These are phyloP conservation scores for Dryadula phaetusa DNA, from an alignment of 2,888 invertebrate genomes.

Conservation along the genomic window DNA sequence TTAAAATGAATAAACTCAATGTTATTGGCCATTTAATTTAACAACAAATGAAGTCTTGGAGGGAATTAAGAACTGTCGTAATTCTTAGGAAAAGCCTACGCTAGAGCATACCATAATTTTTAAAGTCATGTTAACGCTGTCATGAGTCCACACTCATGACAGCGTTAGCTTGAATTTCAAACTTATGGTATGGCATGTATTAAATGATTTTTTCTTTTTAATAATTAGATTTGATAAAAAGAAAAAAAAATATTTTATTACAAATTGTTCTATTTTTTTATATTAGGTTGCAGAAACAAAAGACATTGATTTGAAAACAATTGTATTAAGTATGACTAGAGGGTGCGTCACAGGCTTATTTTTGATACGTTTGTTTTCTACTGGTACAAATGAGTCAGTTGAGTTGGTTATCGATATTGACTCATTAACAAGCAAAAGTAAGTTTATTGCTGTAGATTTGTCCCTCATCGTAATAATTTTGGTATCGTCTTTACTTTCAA, in stretches of 20 bases:
- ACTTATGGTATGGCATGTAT: not conserved
- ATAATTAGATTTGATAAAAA: not conserved
- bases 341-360: conserved; percentile 73
- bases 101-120: too few relatives aligned
- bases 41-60: not conserved
- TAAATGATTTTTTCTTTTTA: too few relatives aligned
- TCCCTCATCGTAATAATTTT: not conserved
- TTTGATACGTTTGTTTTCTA: conserved; percentile 54
- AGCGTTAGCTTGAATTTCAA: not conserved
- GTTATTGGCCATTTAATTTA: too few relatives aligned
- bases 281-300: conserved; percentile 12
- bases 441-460: not conserved
- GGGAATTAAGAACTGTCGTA: not conserved
- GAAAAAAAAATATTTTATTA: not conserved
- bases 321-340: conserved; percentile 55
- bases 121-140: too few relatives aligned
- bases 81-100: too few relatives aligned
- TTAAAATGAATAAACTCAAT: too few relatives aligned
- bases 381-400: conserved; percentile 68
- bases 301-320: conserved; percentile 54
- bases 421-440: conserved; percentile 54
- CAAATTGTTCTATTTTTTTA: not conserved
- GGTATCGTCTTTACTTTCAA: not conserved
- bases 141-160: too few relatives aligned
- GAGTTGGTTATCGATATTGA: conserved; percentile 67